phyloP scores from a whole-genome alignment of 2,113 vertebrate species.

The Leptocoma aspasia region DNA sequence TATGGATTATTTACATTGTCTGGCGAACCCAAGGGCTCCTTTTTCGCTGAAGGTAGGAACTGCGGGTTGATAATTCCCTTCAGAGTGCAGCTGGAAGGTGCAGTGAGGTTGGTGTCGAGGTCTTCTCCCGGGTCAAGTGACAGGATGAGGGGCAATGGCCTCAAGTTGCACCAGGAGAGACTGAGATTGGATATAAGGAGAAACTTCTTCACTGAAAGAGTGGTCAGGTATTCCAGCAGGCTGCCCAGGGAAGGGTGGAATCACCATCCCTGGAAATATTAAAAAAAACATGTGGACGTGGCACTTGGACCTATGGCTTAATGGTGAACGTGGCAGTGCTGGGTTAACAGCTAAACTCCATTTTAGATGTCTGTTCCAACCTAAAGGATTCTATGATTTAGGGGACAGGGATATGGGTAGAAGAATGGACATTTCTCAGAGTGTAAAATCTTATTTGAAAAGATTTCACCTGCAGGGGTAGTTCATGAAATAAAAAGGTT shows the following conservation, averaged over 20 bases:
- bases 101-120: fast-evolving
- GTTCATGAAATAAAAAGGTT: not conserved
- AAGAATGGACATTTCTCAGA: not conserved
- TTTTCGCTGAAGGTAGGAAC: fast-evolving
- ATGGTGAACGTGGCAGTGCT: fast-evolving
- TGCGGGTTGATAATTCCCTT: not conserved
- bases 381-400: not conserved
- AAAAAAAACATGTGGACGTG: not conserved
- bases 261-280: not conserved
- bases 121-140: not conserved
- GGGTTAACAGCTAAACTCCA: not conserved
- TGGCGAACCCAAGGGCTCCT: fast-evolving
- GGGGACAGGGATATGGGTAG: not conserved
- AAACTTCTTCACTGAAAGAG: not conserved
- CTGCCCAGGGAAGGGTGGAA: not conserved
- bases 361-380: not conserved
- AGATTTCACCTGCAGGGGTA: too few relatives aligned
- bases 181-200: not conserved
- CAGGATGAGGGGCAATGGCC: not conserved
- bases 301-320: not conserved
- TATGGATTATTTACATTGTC: fast-evolving
- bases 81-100: not conserved
- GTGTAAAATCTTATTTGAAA: not conserved
- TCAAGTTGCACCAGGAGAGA: not conserved
- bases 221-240: not conserved